phyloP scores from a whole-genome alignment of 2,113 vertebrate species.

The Dolichotis patagonum region DNA sequence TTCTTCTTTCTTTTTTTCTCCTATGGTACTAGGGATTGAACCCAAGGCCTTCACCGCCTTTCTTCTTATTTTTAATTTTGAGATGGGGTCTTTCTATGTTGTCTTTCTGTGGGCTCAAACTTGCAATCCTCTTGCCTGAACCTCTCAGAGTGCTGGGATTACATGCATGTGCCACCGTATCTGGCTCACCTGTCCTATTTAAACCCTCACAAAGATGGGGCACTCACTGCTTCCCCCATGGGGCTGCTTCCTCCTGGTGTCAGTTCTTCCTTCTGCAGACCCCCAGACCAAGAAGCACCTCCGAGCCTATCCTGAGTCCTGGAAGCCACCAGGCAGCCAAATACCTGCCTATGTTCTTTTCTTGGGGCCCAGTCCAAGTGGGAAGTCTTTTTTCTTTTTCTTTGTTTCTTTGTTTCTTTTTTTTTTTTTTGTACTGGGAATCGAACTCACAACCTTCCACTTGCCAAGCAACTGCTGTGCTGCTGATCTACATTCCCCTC shows the following conservation, averaged over 20 bases:
- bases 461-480: too few species aligned
- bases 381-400: not conserved
- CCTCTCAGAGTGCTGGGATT: not conserved
- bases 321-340: not conserved
- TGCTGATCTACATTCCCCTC: too few species aligned
- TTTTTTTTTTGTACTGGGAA: too few species aligned
- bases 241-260: not conserved
- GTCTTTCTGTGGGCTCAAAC: not conserved
- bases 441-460: too few species aligned
- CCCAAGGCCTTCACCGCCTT: not conserved
- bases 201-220: not conserved
- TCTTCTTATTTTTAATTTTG: not conserved
- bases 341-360: not conserved
- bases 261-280: not conserved
- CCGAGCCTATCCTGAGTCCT: not conserved
- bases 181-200: not conserved
- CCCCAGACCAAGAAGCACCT: not conserved
- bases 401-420: too few species aligned
- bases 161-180: not conserved
- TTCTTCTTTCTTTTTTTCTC: too few species aligned
- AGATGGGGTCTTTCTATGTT: not conserved
- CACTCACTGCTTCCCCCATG: not conserved
- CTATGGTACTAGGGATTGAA: not conserved
- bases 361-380: not conserved
- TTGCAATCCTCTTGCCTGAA: not conserved